phyloP scores from a whole-genome alignment of 1,140 invertebrate genomes.

The Ladona fulva region DNA sequence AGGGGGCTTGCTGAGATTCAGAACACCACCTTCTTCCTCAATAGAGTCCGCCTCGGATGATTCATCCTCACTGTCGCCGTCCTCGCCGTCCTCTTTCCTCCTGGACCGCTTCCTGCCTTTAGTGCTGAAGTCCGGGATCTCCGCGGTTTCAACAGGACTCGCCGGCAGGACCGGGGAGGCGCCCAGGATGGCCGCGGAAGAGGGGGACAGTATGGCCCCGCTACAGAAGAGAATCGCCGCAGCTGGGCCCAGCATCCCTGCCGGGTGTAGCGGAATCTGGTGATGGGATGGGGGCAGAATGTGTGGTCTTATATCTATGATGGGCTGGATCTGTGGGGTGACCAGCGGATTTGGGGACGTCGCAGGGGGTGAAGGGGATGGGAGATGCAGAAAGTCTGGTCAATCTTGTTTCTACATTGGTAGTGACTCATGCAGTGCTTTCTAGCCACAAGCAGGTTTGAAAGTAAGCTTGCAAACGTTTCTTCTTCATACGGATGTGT shows the following conservation, averaged over 20 bases:
- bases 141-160: too few species aligned
- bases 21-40: constrained; percentile 50
- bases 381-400: too few species aligned
- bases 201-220: constrained; percentile 25
- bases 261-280: constrained; percentile 40
- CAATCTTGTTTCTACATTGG: too few species aligned
- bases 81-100: constrained; percentile 23
- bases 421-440: too few species aligned
- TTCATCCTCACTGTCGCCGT: background rate
- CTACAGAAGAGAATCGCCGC: constrained; percentile 31
- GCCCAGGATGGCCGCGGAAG: constrained; percentile 32
- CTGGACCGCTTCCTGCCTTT: constrained; percentile 39
- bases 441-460: too few species aligned
- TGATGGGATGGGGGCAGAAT: constrained; percentile 35
- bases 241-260: constrained; percentile 38
- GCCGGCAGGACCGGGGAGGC: constrained; percentile 32
- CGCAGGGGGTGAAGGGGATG: too few species aligned
- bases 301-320: too few species aligned
- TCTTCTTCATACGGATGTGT: too few species aligned
- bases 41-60: constrained; percentile 29
- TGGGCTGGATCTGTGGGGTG: too few species aligned
- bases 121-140: constrained; percentile 71
- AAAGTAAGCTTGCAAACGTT: too few species aligned
- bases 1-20: constrained; percentile 55
- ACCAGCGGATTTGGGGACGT: too few species aligned